Evolutionary conservation across 2,113 vertebrate species (phyloP).

Genomic region (Gulo gulo): DNA sequence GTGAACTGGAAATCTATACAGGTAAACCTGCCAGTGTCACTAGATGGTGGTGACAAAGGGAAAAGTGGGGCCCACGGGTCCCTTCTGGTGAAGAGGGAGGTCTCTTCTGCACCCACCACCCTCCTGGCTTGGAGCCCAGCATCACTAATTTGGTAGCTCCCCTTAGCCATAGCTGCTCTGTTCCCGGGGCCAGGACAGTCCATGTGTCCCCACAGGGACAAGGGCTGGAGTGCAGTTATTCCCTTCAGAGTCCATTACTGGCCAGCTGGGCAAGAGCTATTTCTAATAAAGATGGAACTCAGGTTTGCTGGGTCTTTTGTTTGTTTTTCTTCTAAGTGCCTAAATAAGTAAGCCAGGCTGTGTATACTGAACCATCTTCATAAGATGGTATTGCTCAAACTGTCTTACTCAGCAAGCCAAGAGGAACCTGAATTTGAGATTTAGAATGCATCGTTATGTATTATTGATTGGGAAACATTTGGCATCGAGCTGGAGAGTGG

Average conservation of each 20-base stretch:
- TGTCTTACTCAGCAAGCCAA: not conserved
- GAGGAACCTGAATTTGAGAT: not conserved
- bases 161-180: not conserved
- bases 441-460: not conserved
- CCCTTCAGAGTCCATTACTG: not conserved
- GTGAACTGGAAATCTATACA: not conserved
- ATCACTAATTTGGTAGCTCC: not conserved
- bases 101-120: not conserved
- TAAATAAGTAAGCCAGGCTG: slow-evolving; percentile 47
- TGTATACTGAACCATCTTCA: not conserved
- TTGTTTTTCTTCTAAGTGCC: slow-evolving; percentile 62
- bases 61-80: no score
- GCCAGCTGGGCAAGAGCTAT: not conserved
- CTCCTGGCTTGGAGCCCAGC: not conserved
- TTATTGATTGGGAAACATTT: not conserved
- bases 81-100: not conserved
- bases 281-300: not conserved
- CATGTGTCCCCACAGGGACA: not conserved
- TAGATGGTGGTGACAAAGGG: not conserved
- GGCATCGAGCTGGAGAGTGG: not conserved
- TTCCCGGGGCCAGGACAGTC: not conserved
- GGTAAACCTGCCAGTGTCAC: not conserved
- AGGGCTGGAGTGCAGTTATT: not conserved
- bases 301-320: not conserved
- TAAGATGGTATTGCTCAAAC: not conserved